Conservation (phyloP, 35 echinoderm and acorn worm species). For the Ophioderma brevispina region DNA sequence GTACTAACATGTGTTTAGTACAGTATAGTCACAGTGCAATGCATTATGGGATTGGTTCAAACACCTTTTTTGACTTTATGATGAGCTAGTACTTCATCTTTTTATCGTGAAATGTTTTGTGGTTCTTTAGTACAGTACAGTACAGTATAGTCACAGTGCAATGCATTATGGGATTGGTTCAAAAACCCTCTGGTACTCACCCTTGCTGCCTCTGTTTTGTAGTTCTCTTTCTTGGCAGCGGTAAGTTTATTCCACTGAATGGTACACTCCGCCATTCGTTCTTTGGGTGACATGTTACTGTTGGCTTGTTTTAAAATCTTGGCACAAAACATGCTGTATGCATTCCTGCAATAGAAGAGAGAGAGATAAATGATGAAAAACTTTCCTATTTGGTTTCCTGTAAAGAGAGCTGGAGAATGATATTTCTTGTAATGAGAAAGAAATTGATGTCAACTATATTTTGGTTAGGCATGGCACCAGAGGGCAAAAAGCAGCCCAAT, state of each 20-base stretch:
- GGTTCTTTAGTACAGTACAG: no score
- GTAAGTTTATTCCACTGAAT: constrained; percentile 63
- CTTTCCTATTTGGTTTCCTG: not conserved
- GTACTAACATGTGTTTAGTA: no score
- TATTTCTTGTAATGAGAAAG: not conserved
- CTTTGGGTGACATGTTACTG: constrained; percentile 46
- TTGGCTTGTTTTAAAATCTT: constrained; percentile 68
- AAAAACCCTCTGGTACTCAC: constrained; percentile 63
- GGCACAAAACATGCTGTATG: constrained; percentile 82
- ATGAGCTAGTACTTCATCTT: no score
- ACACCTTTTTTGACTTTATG: no score
- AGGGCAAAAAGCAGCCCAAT: not conserved
- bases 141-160: no score
- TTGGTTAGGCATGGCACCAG: no score
- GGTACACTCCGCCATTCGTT: constrained; percentile 76
- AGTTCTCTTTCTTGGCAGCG: constrained; percentile 30
- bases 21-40: no score
- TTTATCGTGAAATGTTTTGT: no score
- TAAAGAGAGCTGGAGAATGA: no score
- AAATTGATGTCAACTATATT: not conserved
- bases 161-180: no score
- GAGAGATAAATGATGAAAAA: not conserved
- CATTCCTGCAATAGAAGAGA: constrained; percentile 50
- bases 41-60: no score
- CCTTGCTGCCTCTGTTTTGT: constrained; percentile 43